Base-by-base conservation (phyloP, 2,113 vertebrate species). In the Catharus bicknelli region DNA sequence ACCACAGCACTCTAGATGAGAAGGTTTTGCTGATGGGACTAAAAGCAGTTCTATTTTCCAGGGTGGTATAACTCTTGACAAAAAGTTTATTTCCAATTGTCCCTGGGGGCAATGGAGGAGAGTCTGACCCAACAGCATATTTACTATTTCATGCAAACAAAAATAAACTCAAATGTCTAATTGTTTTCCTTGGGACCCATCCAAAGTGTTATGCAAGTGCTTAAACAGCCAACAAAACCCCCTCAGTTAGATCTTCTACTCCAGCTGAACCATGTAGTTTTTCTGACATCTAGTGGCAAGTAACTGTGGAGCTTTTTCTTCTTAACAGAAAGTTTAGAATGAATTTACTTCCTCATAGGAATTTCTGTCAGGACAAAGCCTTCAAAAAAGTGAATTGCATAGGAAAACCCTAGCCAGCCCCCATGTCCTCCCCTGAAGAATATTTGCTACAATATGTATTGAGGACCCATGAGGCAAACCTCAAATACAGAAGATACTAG, bases 221-320 rank as follows among this genome's bases (percentile, higher is more conserved):
- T 47, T 11, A 47, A 75, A 54, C 32, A 61, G 22, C 1, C 4
- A 73, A 90, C 34, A 89, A 75, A 94, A 40, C 4, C 27, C 27
- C 4, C 19, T 42, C 50, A 25, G 48, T n/a, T 34, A 20, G 19
- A 36, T 0, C 40, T 11, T 58, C 5, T 17, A 36, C 30, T 62
- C 23, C 16, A 20, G 34, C 20, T 63, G 55, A 96, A 75, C 11
- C 48, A 11, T 20, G 85, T 58, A 86, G 62, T 76, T 96, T 92
- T 94, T 48, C 95, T 98, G 98, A 92, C 97, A 97, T 90, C 98
- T 98, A 97, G 96, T 91, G 98, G 62, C 26, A n/a, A 9, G 6
- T 25, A 40, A 42, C 27, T 19, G 36, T 9, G 30, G 4, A 30
- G 4, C 0, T n/a, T 70, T 82, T 38, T 9, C 25, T 59, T 66